Evolutionary conservation across 1,140 invertebrate genomes (phyloP).

Genomic region (Chrysopa pallens): DNA sequence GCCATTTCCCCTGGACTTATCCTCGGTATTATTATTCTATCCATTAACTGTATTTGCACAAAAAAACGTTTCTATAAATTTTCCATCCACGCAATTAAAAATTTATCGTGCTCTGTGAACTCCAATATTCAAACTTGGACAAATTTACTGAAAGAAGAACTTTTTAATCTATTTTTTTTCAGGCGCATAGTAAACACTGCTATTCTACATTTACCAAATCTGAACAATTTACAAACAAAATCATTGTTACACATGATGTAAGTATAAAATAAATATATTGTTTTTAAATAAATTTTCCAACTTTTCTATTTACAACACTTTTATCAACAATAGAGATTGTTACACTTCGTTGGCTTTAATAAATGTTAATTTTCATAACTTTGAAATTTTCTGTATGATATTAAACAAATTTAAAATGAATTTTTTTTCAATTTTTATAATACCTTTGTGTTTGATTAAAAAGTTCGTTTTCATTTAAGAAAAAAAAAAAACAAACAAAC

Average conservation of each 20-base stretch:
- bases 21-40: no score
- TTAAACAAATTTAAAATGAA: not conserved
- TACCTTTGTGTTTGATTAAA: no score
- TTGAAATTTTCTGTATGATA: not conserved
- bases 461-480: no score
- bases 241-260: constrained; percentile 37
- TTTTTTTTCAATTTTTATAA: constrained; percentile 1
- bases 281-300: constrained; percentile 2
- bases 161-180: constrained; percentile 15
- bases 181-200: constrained; percentile 39
- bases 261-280: constrained; percentile 17
- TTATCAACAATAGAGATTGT: not conserved
- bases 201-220: constrained; percentile 28
- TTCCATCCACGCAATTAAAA: no score
- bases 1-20: no score
- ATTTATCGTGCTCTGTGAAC: no score
- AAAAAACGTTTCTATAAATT: no score
- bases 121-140: no score
- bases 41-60: no score
- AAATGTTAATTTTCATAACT: not conserved
- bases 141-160: no score
- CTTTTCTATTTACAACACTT: constrained; percentile 2
- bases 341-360: not conserved
- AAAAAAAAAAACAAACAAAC: no score
- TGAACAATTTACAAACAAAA: constrained; percentile 24